These are phyloP conservation scores for Rhabdophis nuchalis DNA, from an alignment of 2,797 vertebrate species.

Conservation along the genomic window DNA sequence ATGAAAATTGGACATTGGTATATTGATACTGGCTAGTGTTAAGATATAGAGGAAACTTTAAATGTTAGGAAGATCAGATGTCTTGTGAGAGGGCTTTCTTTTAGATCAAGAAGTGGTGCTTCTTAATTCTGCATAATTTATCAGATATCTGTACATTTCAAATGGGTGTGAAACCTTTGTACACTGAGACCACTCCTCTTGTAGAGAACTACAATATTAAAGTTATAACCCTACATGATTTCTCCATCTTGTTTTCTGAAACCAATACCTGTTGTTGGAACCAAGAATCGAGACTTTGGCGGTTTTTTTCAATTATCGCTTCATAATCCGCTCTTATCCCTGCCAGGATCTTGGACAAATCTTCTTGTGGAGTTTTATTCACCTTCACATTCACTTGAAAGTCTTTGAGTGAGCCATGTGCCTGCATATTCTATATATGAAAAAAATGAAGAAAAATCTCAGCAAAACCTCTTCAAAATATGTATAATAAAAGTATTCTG, in stretches of 20 bases:
- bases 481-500: neutral
- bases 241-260: neutral
- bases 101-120: neutral
- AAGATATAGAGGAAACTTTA: neutral
- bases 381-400: slow-evolving; percentile 72
- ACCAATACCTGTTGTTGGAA: slow-evolving; percentile 71
- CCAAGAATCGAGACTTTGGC: slow-evolving; percentile 68
- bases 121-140: neutral
- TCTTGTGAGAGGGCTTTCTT: neutral
- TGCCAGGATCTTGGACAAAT: slow-evolving; percentile 71
- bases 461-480: neutral
- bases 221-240: neutral
- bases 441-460: slow-evolving; percentile 22
- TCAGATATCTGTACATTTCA: neutral
- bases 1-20: neutral
- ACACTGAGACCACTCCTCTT: neutral
- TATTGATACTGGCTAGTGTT: neutral
- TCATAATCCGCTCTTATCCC: slow-evolving; percentile 75
- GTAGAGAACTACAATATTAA: neutral
- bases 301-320: slow-evolving; percentile 73
- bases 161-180: neutral
- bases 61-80: neutral
- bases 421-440: slow-evolving; percentile 65
- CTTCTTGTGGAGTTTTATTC: slow-evolving; percentile 63
- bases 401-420: slow-evolving; percentile 61